These are phyloP conservation scores for Hippolais icterina DNA, from an alignment of 2,113 vertebrate genomes.

Conservation along the genomic window DNA sequence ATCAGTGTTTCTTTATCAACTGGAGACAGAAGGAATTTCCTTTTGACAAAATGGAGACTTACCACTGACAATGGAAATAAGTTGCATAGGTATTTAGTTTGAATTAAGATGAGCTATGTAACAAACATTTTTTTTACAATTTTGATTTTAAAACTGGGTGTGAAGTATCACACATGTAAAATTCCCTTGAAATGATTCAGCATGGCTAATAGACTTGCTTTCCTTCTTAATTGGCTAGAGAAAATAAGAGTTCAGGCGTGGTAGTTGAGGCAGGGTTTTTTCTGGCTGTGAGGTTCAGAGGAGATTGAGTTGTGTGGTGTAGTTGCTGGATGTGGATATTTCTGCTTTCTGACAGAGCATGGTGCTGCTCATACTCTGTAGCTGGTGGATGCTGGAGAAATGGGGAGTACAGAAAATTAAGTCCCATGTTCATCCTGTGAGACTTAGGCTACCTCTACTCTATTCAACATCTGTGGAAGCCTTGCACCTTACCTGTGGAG, in stretches of 20 bases:
- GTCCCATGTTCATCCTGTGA: accelerated
- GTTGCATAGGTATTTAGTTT: not conserved
- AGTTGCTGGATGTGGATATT: not conserved
- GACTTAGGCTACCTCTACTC: not conserved
- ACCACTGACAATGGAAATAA: not conserved
- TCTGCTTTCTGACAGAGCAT: not conserved
- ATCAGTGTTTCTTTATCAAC: slow-evolving; percentile 7
- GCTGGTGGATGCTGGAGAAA: not conserved
- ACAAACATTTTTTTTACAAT: not conserved
- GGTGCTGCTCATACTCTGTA: not conserved
- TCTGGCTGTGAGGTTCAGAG: not conserved
- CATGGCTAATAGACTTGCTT: not conserved
- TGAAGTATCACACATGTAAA: not conserved
- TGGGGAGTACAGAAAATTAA: not conserved
- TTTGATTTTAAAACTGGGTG: not conserved
- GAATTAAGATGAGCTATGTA: not conserved
- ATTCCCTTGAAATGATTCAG: not conserved
- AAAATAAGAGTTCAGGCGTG: not conserved
- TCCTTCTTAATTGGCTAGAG: not conserved
- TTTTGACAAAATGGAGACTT: slow-evolving; percentile 17
- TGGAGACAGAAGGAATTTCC: slow-evolving; percentile 17
- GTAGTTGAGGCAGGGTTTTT: not conserved
- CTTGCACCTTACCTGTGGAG: not conserved
- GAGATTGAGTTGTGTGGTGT: not conserved
- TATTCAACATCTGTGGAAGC: not conserved